Evolutionary conservation across 2,113 vertebrate species (phyloP).

Genomic region (Ptyas mucosa): DNA sequence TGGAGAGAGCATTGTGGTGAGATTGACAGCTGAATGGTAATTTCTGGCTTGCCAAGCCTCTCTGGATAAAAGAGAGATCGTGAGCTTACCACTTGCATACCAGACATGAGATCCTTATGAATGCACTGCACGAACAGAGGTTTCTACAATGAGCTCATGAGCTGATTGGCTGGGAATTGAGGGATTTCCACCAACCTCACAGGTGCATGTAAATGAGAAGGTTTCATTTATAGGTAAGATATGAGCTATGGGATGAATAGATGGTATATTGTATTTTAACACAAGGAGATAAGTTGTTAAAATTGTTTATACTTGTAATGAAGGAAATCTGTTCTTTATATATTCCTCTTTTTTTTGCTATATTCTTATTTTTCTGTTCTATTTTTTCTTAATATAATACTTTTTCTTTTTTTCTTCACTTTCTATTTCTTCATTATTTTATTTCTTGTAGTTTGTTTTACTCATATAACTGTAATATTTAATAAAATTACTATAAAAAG

Average conservation of each 20-base stretch:
- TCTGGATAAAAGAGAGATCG: neutral
- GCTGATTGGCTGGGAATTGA: neutral
- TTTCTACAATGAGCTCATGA: neutral
- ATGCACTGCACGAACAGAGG: neutral
- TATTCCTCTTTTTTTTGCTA: neutral
- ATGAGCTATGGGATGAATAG: neutral
- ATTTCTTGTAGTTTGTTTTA: neutral
- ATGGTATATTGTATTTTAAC: neutral
- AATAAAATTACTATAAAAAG: neutral
- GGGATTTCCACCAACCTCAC: neutral
- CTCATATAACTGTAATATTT: neutral
- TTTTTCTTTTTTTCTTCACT: neutral
- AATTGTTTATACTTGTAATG: neutral
- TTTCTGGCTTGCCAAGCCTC: neutral
- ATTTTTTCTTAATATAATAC: neutral
- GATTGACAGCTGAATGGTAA: neutral
- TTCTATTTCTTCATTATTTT: neutral
- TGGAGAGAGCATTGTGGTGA: neutral
- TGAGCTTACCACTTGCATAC: neutral
- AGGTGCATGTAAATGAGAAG: neutral
- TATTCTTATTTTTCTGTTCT: neutral
- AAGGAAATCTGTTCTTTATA: neutral
- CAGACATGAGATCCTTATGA: neutral
- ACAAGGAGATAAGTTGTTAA: neutral
- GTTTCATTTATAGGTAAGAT: neutral